Conservation (phyloP, 35 echinoderm and acorn worm genomes). For the Ophiothrix spiculata region DNA sequence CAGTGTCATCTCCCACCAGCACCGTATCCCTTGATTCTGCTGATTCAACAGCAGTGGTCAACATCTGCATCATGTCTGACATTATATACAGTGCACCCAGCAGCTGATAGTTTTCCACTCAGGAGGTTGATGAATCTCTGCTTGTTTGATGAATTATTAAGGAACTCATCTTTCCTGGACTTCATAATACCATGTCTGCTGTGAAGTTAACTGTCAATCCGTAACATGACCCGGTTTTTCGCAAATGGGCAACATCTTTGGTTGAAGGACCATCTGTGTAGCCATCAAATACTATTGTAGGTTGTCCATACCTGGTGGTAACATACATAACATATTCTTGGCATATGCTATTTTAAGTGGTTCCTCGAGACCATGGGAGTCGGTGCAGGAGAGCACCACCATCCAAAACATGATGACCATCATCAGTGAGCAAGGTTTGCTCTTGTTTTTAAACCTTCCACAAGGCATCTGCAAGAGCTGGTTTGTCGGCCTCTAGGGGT, state of each 20-base stretch:
- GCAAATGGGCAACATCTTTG: slow-evolving; percentile 28
- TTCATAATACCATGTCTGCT: slow-evolving; percentile 8
- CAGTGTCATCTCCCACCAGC: not conserved
- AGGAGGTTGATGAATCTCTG: slow-evolving; percentile 52
- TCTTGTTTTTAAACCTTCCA: slow-evolving; percentile 22
- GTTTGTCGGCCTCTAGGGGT: slow-evolving; percentile 36
- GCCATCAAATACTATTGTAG: slow-evolving; percentile 62
- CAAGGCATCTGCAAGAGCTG: slow-evolving; percentile 42
- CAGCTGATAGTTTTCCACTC: not conserved
- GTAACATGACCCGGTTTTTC: not conserved
- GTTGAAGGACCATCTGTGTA: slow-evolving; percentile 37
- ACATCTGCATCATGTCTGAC: not conserved
- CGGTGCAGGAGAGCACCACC: slow-evolving; percentile 65
- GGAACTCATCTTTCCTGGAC: slow-evolving; percentile 56
- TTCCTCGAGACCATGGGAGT: slow-evolving; percentile 47
- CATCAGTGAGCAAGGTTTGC: not conserved
- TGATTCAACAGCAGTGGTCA: not conserved
- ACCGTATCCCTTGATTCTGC: not conserved
- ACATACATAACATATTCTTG: not conserved
- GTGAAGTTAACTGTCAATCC: slow-evolving; percentile 39
- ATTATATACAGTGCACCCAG: not conserved
- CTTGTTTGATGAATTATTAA: slow-evolving; percentile 47
- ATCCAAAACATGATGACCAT: slow-evolving; percentile 74
- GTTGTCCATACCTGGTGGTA: slow-evolving; percentile 16
- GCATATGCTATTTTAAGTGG: slow-evolving; percentile 35